Evolutionary conservation across 2,888 invertebrate genomes (phyloP), one percentile per base, ranked within the genome.

Genomic region (Cheilosia urbana): DNA sequence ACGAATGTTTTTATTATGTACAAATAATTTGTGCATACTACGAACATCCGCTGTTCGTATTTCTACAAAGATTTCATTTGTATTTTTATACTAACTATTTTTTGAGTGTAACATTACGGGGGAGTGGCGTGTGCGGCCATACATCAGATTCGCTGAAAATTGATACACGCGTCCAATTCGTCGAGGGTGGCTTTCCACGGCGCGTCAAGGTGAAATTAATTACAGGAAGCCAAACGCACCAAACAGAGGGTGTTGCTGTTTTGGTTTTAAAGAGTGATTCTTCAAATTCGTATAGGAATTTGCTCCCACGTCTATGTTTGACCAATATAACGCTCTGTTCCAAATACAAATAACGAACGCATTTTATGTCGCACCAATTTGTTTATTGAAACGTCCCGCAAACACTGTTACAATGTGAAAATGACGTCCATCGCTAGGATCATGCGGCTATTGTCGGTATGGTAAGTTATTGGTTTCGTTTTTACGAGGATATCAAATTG

Each of bases 131-230:
- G 73, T 82, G 72, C 76, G 75, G 62, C 81, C 63, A 73, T 69
- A 69, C 68, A 80, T 68, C 72, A 68, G 77, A 82, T 69, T 69
- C 82, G 73, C 47, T 78, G 72, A 65, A 81, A 87, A 87, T 87
- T 82, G 82, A 78, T 75, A 82, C 87, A 87, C 87, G 82, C 82
- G 87, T 76, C 76, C 82, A 66, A 87, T 87, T 87, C 87, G 87
- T 87, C 68, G 63, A 79, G 87, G 87, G 76, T 87, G 87, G 85
- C 75, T 87, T 82, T 73, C 71, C 68, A 66, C 73, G 72, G 80
- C 49, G 87, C 73, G 84, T 30, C 30, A 84, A 84, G 76, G 84
- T 85, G 84, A 80, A 80, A 87, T 79, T 79, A 84, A 87, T 83
- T 83, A 79, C 87, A 83, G 84, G 84, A 77, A 80, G 77, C 71